A percentile compares a stretch with the other conserved stretches of the same genome.
Evolutionary conservation across 1,140 invertebrate species (phyloP).

Genomic region (Gonatopus flavifemur): DNA sequence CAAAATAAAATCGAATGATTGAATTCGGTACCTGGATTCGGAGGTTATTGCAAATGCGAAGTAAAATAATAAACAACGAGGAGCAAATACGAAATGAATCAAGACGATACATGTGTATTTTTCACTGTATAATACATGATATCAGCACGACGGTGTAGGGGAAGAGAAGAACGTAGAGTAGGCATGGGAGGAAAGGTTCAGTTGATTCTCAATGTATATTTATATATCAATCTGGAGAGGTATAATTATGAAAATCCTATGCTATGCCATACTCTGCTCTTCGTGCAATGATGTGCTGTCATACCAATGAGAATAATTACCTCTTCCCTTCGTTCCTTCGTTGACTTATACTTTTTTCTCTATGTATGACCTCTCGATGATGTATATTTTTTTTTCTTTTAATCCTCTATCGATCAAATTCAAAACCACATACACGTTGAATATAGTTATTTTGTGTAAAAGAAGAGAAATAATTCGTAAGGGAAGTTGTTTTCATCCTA

Average conservation of each 20-base stretch:
- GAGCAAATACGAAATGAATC: too few species aligned
- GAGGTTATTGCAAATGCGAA: too few species aligned
- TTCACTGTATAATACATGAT: too few species aligned
- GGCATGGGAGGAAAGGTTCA: slow-evolving; percentile 19
- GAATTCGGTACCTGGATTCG: too few species aligned
- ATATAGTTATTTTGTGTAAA: too few species aligned
- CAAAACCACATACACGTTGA: slow-evolving; percentile 8
- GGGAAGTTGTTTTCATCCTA: slow-evolving; percentile 6
- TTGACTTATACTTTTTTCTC: slow-evolving; percentile 19
- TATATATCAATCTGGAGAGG: too few species aligned
- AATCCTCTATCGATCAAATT: not conserved
- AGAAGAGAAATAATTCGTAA: too few species aligned
- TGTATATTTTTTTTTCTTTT: slow-evolving; percentile 18
- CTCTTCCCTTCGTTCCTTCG: slow-evolving; percentile 26
- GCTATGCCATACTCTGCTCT: slow-evolving; percentile 54
- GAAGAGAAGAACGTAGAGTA: slow-evolving; percentile 9
- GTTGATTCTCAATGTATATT: slow-evolving; percentile 21
- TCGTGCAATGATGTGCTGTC: slow-evolving; percentile 60
- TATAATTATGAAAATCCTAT: too few species aligned
- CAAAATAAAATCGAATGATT: too few species aligned
- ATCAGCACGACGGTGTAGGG: slow-evolving; percentile 5
- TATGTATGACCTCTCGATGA: slow-evolving; percentile 25
- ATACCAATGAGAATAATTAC: slow-evolving; percentile 55
- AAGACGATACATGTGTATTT: too few species aligned
- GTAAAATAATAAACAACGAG: too few species aligned